These are phyloP conservation scores for Odontothrips loti DNA, from an alignment of 2,888 invertebrate species.

Conservation along the genomic window DNA sequence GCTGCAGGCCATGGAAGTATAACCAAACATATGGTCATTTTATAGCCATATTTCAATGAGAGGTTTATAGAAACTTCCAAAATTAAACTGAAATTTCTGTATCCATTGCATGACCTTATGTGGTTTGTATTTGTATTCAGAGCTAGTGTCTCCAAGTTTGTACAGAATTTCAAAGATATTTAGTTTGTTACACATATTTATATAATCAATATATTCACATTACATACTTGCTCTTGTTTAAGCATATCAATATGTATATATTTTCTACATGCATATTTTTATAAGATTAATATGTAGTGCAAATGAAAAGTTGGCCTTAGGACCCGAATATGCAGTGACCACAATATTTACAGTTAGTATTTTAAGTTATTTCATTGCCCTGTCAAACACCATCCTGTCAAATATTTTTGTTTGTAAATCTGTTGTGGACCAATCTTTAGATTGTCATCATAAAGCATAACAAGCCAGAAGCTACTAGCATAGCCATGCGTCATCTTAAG, in stretches of 20 bases:
- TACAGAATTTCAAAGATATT: neutral
- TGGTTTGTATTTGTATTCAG: neutral
- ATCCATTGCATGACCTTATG: neutral
- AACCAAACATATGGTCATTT: no score
- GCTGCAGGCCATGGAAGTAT: neutral
- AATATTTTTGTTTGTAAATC: neutral
- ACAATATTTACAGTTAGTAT: neutral
- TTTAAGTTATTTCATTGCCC: neutral
- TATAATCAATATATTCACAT: neutral
- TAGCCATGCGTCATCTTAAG: neutral
- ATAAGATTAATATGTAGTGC: neutral
- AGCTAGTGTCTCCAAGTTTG: neutral
- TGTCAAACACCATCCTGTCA: neutral
- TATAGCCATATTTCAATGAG: neutral
- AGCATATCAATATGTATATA: neutral
- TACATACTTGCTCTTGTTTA: neutral
- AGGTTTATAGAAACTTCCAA: neutral
- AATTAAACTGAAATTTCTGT: neutral
- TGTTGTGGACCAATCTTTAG: neutral
- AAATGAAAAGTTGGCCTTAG: neutral
- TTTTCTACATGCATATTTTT: neutral
- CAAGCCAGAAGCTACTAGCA: no score
- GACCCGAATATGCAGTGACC: neutral
- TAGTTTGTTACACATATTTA: neutral
- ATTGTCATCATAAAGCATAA: neutral